Evolutionary conservation across 2,113 vertebrate genomes (phyloP).

Genomic region (Monopterus albus): DNA sequence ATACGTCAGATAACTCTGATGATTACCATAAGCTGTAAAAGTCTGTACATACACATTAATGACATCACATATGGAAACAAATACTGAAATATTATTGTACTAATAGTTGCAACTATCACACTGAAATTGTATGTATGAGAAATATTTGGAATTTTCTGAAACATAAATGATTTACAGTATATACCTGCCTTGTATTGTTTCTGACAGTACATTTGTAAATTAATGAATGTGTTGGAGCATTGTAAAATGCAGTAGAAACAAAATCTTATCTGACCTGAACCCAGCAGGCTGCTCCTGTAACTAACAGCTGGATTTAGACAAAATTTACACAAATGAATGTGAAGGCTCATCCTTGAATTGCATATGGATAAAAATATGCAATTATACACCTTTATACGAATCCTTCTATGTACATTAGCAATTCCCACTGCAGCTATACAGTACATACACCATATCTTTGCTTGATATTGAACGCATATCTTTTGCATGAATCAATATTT

Average conservation of each 20-base stretch:
- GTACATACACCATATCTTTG: background rate
- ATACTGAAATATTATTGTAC: background rate
- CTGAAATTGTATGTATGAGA: slow-evolving; percentile 24
- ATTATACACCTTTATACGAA: slow-evolving; percentile 9
- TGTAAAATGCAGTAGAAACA: background rate
- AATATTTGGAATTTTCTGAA: slow-evolving; percentile 49
- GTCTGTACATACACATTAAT: background rate
- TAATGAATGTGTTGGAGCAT: background rate
- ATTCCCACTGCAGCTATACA: background rate
- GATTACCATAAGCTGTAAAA: background rate
- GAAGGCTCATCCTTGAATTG: too few relatives aligned
- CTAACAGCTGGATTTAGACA: background rate
- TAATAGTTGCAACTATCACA: background rate
- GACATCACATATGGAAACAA: slow-evolving; percentile 1
- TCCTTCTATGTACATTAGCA: background rate
- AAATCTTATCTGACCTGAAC: background rate
- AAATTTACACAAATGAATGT: too few relatives aligned
- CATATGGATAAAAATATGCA: background rate
- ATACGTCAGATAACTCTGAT: background rate
- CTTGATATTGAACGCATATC: background rate
- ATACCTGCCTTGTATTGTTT: slow-evolving; percentile 20
- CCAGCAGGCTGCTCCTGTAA: background rate
- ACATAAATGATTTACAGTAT: slow-evolving; percentile 65
- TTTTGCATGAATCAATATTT: too few relatives aligned
- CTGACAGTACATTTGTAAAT: slow-evolving; percentile 16